Conservation (phyloP, 2,888 invertebrate species). For the Agrotis puta region DNA sequence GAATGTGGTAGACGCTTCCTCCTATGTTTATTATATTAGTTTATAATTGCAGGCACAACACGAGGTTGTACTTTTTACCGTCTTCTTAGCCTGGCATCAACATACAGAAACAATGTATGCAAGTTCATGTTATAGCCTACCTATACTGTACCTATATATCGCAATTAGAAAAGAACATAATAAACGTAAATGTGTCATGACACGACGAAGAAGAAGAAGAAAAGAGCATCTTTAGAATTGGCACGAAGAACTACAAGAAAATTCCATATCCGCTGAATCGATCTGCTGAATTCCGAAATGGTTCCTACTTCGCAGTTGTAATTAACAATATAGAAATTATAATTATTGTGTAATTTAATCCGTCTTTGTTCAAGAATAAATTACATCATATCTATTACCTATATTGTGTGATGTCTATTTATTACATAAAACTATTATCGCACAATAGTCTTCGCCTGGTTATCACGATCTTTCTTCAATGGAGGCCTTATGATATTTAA, state of each 20-base stretch:
- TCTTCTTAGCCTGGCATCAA: not conserved
- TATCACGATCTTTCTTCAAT: conserved; percentile 5
- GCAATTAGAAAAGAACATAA: too few relatives aligned
- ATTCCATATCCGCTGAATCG: not conserved
- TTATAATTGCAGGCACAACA: conserved; percentile 26
- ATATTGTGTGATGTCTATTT: not conserved
- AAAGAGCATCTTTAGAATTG: too few relatives aligned
- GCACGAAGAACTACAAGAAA: too few relatives aligned
- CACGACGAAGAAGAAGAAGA: too few relatives aligned
- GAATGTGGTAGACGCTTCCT: conserved; percentile 55
- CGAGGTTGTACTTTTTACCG: conserved; percentile 12
- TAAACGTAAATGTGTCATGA: too few relatives aligned
- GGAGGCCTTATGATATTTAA: too few relatives aligned
- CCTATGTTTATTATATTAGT: conserved; percentile 31
- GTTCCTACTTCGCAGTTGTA: not conserved
- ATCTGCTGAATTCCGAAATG: not conserved
- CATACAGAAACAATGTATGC: not conserved
- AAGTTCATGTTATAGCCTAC: too few relatives aligned
- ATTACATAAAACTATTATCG: not conserved
- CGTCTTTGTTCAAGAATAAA: conserved; percentile 4
- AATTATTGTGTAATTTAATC: not conserved
- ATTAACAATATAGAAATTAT: not conserved
- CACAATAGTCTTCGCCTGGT: conserved; percentile 6
- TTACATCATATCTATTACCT: conserved; percentile 3
- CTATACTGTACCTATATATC: too few relatives aligned